These are phyloP conservation scores for Epizoanthus stellaris DNA, from an alignment of 92 coral and sea anemone species.

Conservation along the genomic window DNA sequence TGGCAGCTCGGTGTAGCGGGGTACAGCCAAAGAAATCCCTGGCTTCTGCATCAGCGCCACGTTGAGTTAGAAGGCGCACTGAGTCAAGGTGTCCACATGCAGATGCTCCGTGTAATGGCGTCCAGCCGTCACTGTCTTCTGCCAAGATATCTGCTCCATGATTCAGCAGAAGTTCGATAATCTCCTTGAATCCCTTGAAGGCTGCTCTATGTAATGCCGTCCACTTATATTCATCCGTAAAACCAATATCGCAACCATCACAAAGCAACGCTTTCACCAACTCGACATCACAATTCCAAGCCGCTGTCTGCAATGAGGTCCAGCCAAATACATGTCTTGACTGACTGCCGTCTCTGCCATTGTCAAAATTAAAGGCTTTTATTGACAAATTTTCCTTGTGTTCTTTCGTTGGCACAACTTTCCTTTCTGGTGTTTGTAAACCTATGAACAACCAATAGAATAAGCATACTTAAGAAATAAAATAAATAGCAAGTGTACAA, in stretches of 20 bases:
- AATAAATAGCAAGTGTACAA: too few relatives aligned
- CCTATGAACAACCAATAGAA: too few relatives aligned
- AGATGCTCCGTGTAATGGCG: background rate
- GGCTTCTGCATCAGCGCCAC: constrained; percentile 1
- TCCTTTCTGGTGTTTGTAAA: too few relatives aligned
- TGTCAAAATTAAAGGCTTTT: too few relatives aligned
- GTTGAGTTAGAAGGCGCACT: background rate
- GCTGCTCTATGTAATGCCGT: constrained; percentile 10
- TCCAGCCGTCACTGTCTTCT: too few relatives aligned
- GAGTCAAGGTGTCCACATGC: constrained; percentile 1
- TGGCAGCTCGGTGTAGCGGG: background rate
- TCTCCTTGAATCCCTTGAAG: background rate
- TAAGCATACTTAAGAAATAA: too few relatives aligned
- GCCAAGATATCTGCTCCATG: too few relatives aligned
- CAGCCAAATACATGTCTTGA: background rate
- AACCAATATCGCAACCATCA: background rate
- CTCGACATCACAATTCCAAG: background rate
- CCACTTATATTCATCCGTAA: background rate
- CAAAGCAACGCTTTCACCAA: background rate
- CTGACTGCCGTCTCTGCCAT: background rate
- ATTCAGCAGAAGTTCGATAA: background rate
- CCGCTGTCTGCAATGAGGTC: background rate
- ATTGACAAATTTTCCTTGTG: too few relatives aligned
- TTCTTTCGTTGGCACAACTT: too few relatives aligned
- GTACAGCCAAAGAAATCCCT: background rate